Base-by-base conservation (phyloP, 1,140 invertebrate genomes). In the Solen grandis region DNA sequence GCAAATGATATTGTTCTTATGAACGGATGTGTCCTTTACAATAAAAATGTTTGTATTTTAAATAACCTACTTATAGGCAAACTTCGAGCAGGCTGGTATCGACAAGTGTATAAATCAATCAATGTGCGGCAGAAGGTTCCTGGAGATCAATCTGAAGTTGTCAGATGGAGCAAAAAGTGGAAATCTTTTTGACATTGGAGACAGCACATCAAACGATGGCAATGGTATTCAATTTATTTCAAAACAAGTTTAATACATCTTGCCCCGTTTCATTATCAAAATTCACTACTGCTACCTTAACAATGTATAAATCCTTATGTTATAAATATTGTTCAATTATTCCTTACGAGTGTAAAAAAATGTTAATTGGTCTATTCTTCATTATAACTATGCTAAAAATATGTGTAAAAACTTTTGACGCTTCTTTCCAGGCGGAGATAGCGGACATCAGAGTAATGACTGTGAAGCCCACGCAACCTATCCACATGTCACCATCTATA, bases 371-470 rank as follows among this genome's bases (percentile, higher is more conserved):
- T 54, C 52, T n/a, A 25, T 54, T 54, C 27, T 22, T 22, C 52
- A 19, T 54, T 22, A 25, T 22, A 25, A 54, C n/a, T 19, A 22
- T 25, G n/a, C 52, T 54, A 25, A 19, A 54, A 54, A 54, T 25
- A 25, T 22, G 27, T 54, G 19, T 54, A 2, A 54, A 54, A 22
- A 54, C 27, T 22, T 54, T 25, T 54, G 27, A 54, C 19, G 27
- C 27, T 65, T 35, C 36, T 35, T 27, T 33, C 16, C 62, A 69
- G 65, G 65, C 16, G 65, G 65, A n/a, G 65, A 69, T n/a, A 33
- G 41, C 33, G n/a, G 31, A 22, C 16, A 69, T 27, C 65, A 69
- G 31, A 52, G n/a, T 31, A 69, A 69, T n/a, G 65, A 69, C 54
- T 38, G 38, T 10, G 65, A 69, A 38, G 27, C 50, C 5, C 38